A percentile compares a stretch with the other conserved stretches of the same genome.
These are phyloP conservation scores for Pyrrhosoma nymphula DNA, from an alignment of 2,888 invertebrate species.

Conservation along the genomic window DNA sequence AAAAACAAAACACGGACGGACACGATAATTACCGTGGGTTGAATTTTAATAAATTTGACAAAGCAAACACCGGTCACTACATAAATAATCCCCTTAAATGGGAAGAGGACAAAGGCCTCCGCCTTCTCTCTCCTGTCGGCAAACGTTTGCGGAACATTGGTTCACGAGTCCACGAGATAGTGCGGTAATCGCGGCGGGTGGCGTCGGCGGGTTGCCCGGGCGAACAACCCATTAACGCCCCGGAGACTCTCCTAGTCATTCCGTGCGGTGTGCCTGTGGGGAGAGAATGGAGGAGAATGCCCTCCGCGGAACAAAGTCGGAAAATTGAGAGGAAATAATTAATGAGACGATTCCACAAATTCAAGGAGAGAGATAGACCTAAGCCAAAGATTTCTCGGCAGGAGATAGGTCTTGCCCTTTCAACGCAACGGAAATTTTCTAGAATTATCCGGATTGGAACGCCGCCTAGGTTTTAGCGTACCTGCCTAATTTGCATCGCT, in stretches of 20 bases:
- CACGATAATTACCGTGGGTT: too few relatives aligned
- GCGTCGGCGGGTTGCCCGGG: background rate
- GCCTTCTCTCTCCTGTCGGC: background rate
- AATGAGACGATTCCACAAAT: background rate
- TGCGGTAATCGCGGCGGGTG: background rate
- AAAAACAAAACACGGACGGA: background rate
- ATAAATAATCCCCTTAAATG: too few relatives aligned
- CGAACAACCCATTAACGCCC: background rate
- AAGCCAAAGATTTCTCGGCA: background rate
- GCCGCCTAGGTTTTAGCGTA: too few relatives aligned
- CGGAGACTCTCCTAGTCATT: background rate
- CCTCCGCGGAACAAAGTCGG: background rate
- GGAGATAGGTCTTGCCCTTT: background rate
- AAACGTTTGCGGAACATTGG: background rate
- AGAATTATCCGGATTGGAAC: too few relatives aligned
- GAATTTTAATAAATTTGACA: too few relatives aligned
- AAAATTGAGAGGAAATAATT: background rate
- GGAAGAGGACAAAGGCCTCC: too few relatives aligned
- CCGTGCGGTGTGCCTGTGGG: background rate
- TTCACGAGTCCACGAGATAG: background rate
- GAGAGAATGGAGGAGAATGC: too few relatives aligned
- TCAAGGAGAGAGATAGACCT: too few relatives aligned
- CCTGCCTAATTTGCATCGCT: too few relatives aligned
- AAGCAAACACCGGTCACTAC: too few relatives aligned
- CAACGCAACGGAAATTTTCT: too few relatives aligned